Base-by-base conservation (phyloP, 2,113 vertebrate species). In the Taurulus bubalis region DNA sequence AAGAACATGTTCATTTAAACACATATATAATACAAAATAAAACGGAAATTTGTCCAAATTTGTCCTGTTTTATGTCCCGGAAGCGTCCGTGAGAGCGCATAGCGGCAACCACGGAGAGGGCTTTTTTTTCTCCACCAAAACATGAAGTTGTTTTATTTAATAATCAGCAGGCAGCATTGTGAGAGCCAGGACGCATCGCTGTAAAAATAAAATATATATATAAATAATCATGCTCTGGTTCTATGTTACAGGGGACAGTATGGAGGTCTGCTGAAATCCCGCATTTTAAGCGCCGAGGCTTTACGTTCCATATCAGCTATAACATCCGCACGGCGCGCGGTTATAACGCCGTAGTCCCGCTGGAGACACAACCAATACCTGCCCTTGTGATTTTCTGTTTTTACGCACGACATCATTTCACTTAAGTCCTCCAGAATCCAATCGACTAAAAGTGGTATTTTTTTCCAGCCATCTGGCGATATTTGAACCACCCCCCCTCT, bases 71-170 rank as follows among this genome's bases (percentile, higher is more conserved):
- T 42, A 7, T 55, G 64, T n/a, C 28, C 9, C 11, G 16, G 70
- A 56, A 7, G 69, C 71, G 80, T 38, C 59, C 26, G 60, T 3
- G n/a, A 7, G 67, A 75, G 82, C 71, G 62, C 77, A 66, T 11
- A 60, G 60, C 72, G 8, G 47, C 79, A 53, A 24, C 72, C 70
- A 8, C 78, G 59, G 60, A 68, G 34, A 75, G 49, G 45, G 3
- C 53, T 71, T 24, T 14, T 1, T 16, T 2, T 6, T 58, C 10
- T 15, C 0, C 11, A 15, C 11, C 24, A 28, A 42, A 68, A 77
- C 30, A 75, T 63, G 1, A 81, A 88, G 36, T 87, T 78, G 36
- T 72, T 82, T 72, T 51, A 16, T 78, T 67, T 59, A 45, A 60
- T 47, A n/a, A 65, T 36, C 14, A 68, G 36, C 30, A 14, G 34